A percentile compares a stretch with the other conserved stretches of the same genome.
These are phyloP conservation scores for Nemurella pictetii DNA, from an alignment of 2,888 invertebrate species.

Conservation along the genomic window DNA sequence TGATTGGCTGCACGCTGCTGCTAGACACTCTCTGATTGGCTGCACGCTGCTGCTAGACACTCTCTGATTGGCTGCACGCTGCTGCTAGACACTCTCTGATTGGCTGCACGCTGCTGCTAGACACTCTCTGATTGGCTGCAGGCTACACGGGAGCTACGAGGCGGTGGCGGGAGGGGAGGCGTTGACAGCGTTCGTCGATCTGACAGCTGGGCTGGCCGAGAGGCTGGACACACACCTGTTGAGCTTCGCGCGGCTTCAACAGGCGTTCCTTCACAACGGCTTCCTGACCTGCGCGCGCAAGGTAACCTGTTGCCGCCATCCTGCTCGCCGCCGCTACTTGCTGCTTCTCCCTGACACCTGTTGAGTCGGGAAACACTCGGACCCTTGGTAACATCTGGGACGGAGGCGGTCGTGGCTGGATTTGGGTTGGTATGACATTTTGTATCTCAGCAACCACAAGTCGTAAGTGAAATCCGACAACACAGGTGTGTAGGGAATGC, in stretches of 20 bases:
- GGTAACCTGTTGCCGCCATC: too few species aligned
- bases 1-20: conserved; percentile 48
- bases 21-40: background rate
- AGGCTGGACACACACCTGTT: conserved; percentile 50
- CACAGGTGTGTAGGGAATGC: too few species aligned
- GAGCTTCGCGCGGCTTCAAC: conserved; percentile 49
- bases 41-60: conserved; percentile 47
- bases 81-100: conserved; percentile 38
- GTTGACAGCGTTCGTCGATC: conserved; percentile 55
- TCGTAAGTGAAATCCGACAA: too few species aligned
- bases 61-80: conserved; percentile 46
- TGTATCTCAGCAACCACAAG: too few species aligned
- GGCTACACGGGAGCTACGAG: conserved; percentile 54
- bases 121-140: conserved; percentile 41
- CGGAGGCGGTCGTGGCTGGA: too few species aligned
- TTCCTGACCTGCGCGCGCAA: conserved; percentile 54
- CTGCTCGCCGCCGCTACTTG: too few species aligned
- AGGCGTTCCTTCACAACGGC: conserved; percentile 50
- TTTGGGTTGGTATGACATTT: too few species aligned
- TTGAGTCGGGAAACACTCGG: too few species aligned
- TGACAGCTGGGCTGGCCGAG: conserved; percentile 55
- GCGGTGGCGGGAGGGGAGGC: conserved; percentile 54
- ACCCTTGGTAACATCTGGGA: too few species aligned
- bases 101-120: conserved; percentile 48
- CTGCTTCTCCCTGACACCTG: too few species aligned